Evolutionary conservation across 2,797 vertebrate genomes (phyloP).

Genomic region (Sebastes variabilis): DNA sequence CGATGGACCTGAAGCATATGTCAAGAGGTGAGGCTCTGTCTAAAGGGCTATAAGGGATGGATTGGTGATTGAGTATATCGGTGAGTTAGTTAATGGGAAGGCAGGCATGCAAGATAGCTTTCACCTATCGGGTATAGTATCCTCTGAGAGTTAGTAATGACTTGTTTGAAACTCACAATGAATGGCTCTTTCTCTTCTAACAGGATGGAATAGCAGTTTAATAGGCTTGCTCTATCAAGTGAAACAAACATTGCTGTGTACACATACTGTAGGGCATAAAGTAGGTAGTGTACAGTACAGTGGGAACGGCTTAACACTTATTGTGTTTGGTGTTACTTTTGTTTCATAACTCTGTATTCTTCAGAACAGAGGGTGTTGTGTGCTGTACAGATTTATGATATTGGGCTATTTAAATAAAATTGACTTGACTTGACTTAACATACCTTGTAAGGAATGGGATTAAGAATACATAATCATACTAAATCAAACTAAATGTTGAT

Average conservation of each 20-base stretch:
- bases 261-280: background rate
- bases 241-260: conserved; percentile 31
- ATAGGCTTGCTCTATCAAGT: conserved; percentile 14
- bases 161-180: conserved; percentile 17
- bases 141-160: conserved; percentile 19
- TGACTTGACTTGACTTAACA: background rate
- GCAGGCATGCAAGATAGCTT: background rate
- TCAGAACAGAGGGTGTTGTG: background rate
- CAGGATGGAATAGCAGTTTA: conserved; percentile 11
- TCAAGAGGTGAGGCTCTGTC: conserved; percentile 34
- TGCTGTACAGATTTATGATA: background rate
- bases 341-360: background rate
- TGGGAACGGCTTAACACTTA: background rate
- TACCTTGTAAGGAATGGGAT: background rate
- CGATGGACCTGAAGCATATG: conserved; percentile 55
- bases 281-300: background rate
- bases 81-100: conserved; percentile 13
- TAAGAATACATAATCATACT: background rate
- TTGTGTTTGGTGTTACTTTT: background rate
- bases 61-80: conserved; percentile 10
- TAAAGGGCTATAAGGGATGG: background rate
- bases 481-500: background rate
- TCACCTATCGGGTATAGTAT: conserved; percentile 2
- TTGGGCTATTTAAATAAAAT: too few relatives aligned
- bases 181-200: conserved; percentile 10